Conservation (phyloP, 2,888 invertebrate species). For the Ophion ellenae region DNA sequence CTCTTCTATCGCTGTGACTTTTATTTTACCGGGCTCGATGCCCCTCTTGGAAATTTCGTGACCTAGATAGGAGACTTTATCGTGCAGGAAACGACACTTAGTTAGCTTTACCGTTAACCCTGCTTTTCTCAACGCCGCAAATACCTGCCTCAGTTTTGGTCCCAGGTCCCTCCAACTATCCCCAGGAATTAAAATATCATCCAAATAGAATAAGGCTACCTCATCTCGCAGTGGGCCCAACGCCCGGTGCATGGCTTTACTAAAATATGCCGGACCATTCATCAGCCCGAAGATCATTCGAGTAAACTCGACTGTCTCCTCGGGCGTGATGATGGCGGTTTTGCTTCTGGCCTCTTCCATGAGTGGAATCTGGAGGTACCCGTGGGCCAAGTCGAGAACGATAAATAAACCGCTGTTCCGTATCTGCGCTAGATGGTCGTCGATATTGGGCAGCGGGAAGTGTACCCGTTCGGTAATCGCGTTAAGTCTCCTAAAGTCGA, state of each 20-base stretch:
- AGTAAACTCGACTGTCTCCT: background rate
- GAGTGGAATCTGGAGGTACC: background rate
- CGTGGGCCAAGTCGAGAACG: background rate
- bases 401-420: background rate
- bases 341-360: background rate
- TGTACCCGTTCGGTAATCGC: background rate
- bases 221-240: background rate
- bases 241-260: background rate
- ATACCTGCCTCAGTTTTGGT: background rate
- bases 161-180: background rate
- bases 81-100: background rate
- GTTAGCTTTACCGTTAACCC: background rate
- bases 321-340: background rate
- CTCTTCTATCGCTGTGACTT: background rate
- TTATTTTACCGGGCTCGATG: background rate
- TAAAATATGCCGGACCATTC: background rate
- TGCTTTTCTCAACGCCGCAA: background rate
- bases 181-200: background rate
- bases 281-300: background rate
- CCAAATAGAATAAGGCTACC: background rate
- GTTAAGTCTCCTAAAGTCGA: background rate
- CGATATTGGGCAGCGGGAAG: background rate
- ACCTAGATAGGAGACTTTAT: background rate
- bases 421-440: background rate
- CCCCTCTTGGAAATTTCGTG: background rate